These are phyloP conservation scores for Chrysolina americana DNA, from an alignment of 2,888 invertebrate genomes.

Conservation along the genomic window DNA sequence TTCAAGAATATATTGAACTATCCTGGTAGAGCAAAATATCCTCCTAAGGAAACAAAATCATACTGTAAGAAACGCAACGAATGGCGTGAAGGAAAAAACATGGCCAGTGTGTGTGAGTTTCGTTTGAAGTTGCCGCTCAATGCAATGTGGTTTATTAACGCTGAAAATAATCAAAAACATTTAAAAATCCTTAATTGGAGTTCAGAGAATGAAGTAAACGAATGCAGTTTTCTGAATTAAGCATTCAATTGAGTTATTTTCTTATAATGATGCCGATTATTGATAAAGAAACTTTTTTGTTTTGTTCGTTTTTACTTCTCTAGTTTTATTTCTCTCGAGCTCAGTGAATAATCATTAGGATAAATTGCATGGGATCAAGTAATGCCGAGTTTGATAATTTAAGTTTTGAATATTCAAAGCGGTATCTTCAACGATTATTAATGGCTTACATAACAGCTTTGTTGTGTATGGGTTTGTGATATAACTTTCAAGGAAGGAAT, in stretches of 20 bases:
- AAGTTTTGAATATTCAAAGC: slow-evolving; percentile 3
- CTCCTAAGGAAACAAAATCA: slow-evolving; percentile 6
- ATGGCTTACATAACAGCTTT: neutral
- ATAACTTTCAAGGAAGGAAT: neutral
- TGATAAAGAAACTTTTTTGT: slow-evolving; percentile 49
- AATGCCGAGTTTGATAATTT: neutral
- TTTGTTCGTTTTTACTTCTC: slow-evolving; percentile 18
- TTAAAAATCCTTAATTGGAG: slow-evolving; percentile 64
- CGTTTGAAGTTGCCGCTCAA: slow-evolving; percentile 60
- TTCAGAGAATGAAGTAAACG: slow-evolving; percentile 60
- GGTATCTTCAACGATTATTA: slow-evolving; percentile 1
- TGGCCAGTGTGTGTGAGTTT: slow-evolving; percentile 36
- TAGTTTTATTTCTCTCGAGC: slow-evolving; percentile 29
- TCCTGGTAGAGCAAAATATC: slow-evolving; percentile 4
- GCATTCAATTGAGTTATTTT: slow-evolving; percentile 63
- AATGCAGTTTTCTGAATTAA: slow-evolving; percentile 61
- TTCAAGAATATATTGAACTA: neutral
- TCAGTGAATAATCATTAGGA: slow-evolving; percentile 39
- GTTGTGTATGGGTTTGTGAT: neutral
- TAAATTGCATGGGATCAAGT: slow-evolving; percentile 11
- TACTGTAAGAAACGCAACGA: slow-evolving; percentile 20
- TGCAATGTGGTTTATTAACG: slow-evolving; percentile 62
- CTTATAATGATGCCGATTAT: slow-evolving; percentile 58
- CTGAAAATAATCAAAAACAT: slow-evolving; percentile 63
- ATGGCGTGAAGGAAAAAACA: slow-evolving; percentile 45